A percentile compares a stretch with the other conserved stretches of the same genome.
phyloP scores from a whole-genome alignment of 2,113 vertebrate species.

The Chrysochloris asiatica region DNA sequence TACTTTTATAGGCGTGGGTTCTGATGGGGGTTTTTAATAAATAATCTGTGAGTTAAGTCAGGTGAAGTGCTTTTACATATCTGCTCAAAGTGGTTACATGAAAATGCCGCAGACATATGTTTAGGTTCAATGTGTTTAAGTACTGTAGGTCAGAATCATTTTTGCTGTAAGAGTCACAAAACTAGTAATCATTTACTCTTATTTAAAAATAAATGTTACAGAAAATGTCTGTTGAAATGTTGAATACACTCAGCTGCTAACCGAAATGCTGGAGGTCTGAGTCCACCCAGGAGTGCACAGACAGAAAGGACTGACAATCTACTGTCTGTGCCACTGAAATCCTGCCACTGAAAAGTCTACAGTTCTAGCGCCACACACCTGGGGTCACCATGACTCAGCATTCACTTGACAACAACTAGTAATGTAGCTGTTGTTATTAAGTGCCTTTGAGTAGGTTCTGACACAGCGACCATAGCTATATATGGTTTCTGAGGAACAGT shows the following conservation, averaged over 20 bases:
- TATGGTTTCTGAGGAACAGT: too few relatives aligned
- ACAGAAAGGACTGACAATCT: not conserved
- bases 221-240: not conserved
- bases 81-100: not conserved
- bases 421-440: too few relatives aligned
- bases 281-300: not conserved
- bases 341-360: not conserved
- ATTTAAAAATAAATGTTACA: conserved; percentile 6
- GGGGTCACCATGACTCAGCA: not conserved
- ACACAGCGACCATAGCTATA: too few relatives aligned
- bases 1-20: conserved; percentile 53
- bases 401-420: too few relatives aligned
- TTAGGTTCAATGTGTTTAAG: not conserved
- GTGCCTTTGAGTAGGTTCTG: too few relatives aligned
- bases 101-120: not conserved
- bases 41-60: not conserved
- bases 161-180: not conserved
- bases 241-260: not conserved
- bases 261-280: not conserved
- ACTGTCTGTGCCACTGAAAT: not conserved
- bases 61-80: not conserved
- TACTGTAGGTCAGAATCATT: not conserved
- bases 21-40: conserved; percentile 20
- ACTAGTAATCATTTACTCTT: not conserved
- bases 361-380: not conserved